Evolutionary conservation across 2,888 invertebrate genomes (phyloP).

Genomic region (Argynnis bischoffii): DNA sequence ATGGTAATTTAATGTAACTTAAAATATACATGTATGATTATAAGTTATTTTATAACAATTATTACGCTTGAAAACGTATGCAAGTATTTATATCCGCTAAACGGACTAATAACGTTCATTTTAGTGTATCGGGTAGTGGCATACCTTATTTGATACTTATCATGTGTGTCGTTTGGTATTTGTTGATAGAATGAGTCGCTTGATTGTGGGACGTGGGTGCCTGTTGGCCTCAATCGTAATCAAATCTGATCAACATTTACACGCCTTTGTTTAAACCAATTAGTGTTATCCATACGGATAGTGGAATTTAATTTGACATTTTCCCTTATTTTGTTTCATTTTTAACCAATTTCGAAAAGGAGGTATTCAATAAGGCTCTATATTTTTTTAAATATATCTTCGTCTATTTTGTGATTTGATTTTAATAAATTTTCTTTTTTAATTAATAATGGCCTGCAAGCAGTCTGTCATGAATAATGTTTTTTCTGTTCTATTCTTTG

Average conservation of each 20-base stretch:
- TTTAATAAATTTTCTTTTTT: too few species aligned
- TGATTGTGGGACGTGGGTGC: not conserved
- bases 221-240: slow-evolving; percentile 6
- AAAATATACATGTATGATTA: too few species aligned
- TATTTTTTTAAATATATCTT: too few species aligned
- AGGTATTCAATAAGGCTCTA: too few species aligned
- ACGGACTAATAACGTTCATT: not conserved
- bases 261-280: slow-evolving; percentile 15
- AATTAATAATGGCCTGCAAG: too few species aligned
- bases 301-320: not conserved
- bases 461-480: too few species aligned
- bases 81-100: not conserved
- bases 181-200: slow-evolving; percentile 5
- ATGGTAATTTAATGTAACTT: too few species aligned
- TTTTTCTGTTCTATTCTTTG: too few species aligned
- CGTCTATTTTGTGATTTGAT: too few species aligned
- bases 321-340: not conserved
- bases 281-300: not conserved
- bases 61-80: too few species aligned
- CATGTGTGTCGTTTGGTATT: slow-evolving; percentile 9
- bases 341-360: not conserved
- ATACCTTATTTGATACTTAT: slow-evolving; percentile 1
- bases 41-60: too few species aligned
- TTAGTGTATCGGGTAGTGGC: not conserved
- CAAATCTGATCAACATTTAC: slow-evolving; percentile 2